phyloP scores from a whole-genome alignment of 1,140 invertebrate species.

The Caenorhabditis brenneri region DNA sequence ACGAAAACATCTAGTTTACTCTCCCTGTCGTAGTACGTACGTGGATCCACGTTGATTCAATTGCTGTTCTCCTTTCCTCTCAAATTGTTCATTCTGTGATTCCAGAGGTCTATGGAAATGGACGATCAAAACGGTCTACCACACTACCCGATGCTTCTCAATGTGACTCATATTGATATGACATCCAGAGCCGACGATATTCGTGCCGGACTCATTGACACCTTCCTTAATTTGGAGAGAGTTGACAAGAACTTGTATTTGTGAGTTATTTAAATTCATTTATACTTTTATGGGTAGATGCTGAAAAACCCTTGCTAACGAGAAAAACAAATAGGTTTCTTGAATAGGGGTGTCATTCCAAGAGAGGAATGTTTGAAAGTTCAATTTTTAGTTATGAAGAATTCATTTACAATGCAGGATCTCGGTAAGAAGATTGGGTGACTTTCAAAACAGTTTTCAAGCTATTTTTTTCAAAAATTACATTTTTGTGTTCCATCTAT shows the following conservation, averaged over 20 bases:
- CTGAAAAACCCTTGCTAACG: too few species aligned
- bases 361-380: too few species aligned
- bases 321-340: too few species aligned
- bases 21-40: too few species aligned
- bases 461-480: background rate
- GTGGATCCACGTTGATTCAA: background rate
- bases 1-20: too few species aligned
- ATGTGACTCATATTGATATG: slow-evolving; percentile 43
- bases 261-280: slow-evolving; percentile 6
- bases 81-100: background rate
- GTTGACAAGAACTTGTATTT: slow-evolving; percentile 54
- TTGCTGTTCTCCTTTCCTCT: background rate
- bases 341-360: too few species aligned
- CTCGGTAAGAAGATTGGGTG: too few species aligned
- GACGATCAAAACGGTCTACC: background rate
- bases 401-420: too few species aligned
- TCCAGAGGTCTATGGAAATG: slow-evolving; percentile 16
- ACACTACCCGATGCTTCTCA: slow-evolving; percentile 29
- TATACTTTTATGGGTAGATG: too few species aligned
- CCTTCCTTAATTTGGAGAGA: slow-evolving; percentile 50
- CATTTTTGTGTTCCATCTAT: too few species aligned
- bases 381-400: too few species aligned
- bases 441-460: too few species aligned
- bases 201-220: slow-evolving; percentile 48
- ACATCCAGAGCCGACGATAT: slow-evolving; percentile 43